Percentiles rank a stretch among this genome's conserved stretches.
Evolutionary conservation across 1,140 invertebrate genomes (phyloP).

Genomic region (Macrotrachela quadricornifera): DNA sequence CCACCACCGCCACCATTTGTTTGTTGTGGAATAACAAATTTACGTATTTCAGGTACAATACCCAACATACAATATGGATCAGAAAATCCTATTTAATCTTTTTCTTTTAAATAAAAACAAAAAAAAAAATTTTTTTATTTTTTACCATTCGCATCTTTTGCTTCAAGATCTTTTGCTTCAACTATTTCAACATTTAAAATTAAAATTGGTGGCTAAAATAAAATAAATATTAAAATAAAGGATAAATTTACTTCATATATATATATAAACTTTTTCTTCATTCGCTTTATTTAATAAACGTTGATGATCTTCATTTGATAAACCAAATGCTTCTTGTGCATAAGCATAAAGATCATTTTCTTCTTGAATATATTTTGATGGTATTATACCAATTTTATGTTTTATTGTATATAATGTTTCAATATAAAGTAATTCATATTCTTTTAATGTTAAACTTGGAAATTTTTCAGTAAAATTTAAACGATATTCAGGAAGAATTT

Average conservation of each 20-base stretch:
- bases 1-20: too few relatives aligned
- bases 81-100: constrained; percentile 49
- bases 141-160: constrained; percentile 72
- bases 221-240: background rate
- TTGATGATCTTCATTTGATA: constrained; percentile 54
- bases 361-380: constrained; percentile 37
- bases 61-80: constrained; percentile 92
- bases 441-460: constrained; percentile 30
- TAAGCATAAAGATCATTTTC: constrained; percentile 68
- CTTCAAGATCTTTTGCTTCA: constrained; percentile 76
- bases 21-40: too few relatives aligned
- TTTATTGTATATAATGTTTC: constrained; percentile 83
- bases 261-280: constrained; percentile 53
- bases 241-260: too few relatives aligned
- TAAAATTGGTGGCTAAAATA: constrained; percentile 57
- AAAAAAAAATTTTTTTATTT: too few relatives aligned
- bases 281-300: constrained; percentile 56
- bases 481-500: too few relatives aligned
- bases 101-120: too few relatives aligned
- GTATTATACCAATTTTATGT: constrained; percentile 58
- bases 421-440: constrained; percentile 54
- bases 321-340: constrained; percentile 59
- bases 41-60: constrained; percentile 36
- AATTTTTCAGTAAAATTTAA: too few relatives aligned
- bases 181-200: constrained; percentile 69